Base-by-base conservation (phyloP, 2,113 vertebrate genomes). In the Verasper variegatus region DNA sequence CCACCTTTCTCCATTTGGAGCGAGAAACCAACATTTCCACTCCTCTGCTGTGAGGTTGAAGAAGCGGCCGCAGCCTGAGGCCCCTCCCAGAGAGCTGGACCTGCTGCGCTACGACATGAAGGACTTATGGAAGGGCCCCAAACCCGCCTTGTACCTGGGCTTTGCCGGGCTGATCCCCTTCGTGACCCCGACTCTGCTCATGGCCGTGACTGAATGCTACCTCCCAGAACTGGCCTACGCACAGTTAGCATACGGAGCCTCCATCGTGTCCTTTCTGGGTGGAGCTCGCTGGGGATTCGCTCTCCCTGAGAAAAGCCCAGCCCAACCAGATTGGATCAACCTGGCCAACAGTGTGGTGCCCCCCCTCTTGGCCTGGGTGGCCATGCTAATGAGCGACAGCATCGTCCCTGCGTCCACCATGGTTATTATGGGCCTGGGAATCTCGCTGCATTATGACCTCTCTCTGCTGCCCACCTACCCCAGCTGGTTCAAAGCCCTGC, bases 281-380 rank as follows among this genome's bases (percentile, higher is more conserved):
- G 97, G 97, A 15, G 87, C 94, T 51, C 96, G 96, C 45, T 99
- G 98, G 97, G 98, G 98, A 11, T 98, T 96, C 59, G 85, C 95
- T n/a, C 92, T 98, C 37, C 96, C 96, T 0, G 95, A 97, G 62
- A 82, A 87, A 80, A 98, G 97, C 91, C 96, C 96, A 0, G 96
- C 96, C 64, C 96, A 95, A 87, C 96, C 96, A 0, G 97, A 98
- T 83, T 97, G 95, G 94, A 70, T 95, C 60, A 98, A 97, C 91
- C 87, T 99, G 84, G 92, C 89, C 73, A 97, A 95, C 10, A 92
- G 97, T 27, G 87, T 82, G 10, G 35, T 95, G 69, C 96, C 95
- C 20, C 45, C 95, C 61, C 3, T 98, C 15, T 11, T 98, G 0
- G 96, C 97, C 26, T 99, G 96, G 92, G 73, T 82, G 56, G 91